Evolutionary conservation across 2,113 vertebrate species (phyloP), one percentile per base, ranked within the genome.

Genomic region (Chascanopsetta lugubris): DNA sequence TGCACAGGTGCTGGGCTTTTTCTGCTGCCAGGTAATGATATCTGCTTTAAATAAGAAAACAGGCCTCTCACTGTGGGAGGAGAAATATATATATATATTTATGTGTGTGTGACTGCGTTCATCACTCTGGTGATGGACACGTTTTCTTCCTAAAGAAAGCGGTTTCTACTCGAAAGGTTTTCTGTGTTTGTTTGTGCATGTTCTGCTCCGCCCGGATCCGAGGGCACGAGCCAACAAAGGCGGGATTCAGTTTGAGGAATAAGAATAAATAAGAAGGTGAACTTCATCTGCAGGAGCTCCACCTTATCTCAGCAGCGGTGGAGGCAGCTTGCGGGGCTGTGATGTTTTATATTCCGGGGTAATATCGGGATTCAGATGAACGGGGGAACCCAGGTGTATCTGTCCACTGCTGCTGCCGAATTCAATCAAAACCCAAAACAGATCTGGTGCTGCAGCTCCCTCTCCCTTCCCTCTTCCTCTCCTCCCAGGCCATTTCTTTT

Each of bases 371-470:
- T 82, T 72, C 59, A 72, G 79, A 86, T 75, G 79, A 85, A 80
- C 65, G 82, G 79, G 77, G 75, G 83, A 86, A 61, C 85, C 72
- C 88, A 87, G 86, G 83, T 90, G 88, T 81, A 82, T 75, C 57
- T 75, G 57, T 54, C 43, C 75, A 60, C 67, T 77, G 75, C 61
- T 73, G 72, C 63, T 61, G 63, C 70, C 75, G 58, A 82, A 86
- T 87, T 82, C 86, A 90, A 88, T 90, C 88, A 87, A 72, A 85
- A 78, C 68, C 67, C 55, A 56, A 53, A 66, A 30, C 80, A 51
- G 57, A 79, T 75, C 83, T n/a, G n/a, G n/a, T 69, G 61, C 69
- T 70, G 54, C 54, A 34, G 56, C 69, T 71, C 42, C 72, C 48
- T 53, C 58, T 34, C 26, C 57, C 46, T 58, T 71, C 42, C 72